Conservation (phyloP, 2,888 invertebrate species). For the Blera fallax region DNA sequence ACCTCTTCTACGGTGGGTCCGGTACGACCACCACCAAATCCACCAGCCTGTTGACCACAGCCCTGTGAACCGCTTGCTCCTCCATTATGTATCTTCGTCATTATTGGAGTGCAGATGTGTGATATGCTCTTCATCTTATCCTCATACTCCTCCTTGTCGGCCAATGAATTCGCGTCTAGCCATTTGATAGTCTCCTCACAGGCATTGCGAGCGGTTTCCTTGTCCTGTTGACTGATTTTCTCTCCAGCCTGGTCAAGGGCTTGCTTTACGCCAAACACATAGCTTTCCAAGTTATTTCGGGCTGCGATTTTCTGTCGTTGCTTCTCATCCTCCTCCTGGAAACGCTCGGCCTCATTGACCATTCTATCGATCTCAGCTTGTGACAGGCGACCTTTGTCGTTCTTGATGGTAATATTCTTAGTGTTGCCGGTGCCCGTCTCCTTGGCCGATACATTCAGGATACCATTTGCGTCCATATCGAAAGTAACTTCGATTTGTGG, state of each 20-base stretch:
- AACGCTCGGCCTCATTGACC: slow-evolving; percentile 87
- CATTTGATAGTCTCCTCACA: slow-evolving; percentile 86
- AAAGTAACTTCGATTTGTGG: slow-evolving; percentile 92
- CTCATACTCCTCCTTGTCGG: slow-evolving; percentile 89
- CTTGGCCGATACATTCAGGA: slow-evolving; percentile 91
- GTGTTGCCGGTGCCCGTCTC: slow-evolving; percentile 85
- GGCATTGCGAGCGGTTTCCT: slow-evolving; percentile 86
- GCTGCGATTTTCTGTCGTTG: slow-evolving; percentile 86
- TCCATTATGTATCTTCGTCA: slow-evolving; percentile 72
- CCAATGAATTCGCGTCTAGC: slow-evolving; percentile 89
- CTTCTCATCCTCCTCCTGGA: slow-evolving; percentile 87
- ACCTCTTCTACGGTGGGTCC: slow-evolving; percentile 74
- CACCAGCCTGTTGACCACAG: slow-evolving; percentile 84
- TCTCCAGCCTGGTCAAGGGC: slow-evolving; percentile 85
- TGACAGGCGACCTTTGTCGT: slow-evolving; percentile 89
- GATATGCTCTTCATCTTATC: slow-evolving; percentile 74
- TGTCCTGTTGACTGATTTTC: slow-evolving; percentile 85
- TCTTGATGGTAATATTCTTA: slow-evolving; percentile 89
- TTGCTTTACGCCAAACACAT: slow-evolving; percentile 86
- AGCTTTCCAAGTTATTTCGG: slow-evolving; percentile 87
- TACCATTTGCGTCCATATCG: slow-evolving; percentile 93
- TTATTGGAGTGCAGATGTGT: slow-evolving; percentile 78
- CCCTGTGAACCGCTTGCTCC: slow-evolving; percentile 44
- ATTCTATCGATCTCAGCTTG: slow-evolving; percentile 90
- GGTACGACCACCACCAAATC: slow-evolving; percentile 84